Conservation (phyloP, 2,888 invertebrate species). For the Eilema griseolum region DNA sequence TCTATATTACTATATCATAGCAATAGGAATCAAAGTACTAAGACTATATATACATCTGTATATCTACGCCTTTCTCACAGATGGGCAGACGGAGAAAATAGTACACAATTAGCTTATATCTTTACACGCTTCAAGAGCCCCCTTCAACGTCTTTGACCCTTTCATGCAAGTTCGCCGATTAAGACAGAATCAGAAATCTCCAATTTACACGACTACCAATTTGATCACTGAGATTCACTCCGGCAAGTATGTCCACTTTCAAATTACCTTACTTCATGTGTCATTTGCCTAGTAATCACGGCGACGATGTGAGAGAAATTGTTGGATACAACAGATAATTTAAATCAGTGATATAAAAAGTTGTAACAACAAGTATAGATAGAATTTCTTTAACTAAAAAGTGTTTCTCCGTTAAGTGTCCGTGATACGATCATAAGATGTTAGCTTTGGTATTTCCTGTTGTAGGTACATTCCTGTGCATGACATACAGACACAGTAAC, state of each 20-base stretch:
- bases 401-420: neutral
- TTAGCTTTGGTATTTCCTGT: conserved; percentile 27
- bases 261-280: neutral
- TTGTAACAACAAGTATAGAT: neutral
- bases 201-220: neutral
- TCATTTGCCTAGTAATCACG: neutral
- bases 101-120: neutral
- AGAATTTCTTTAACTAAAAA: neutral
- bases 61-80: neutral
- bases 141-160: neutral
- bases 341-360: neutral
- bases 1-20: neutral
- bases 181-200: too few species aligned
- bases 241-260: neutral
- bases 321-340: neutral
- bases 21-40: neutral
- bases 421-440: conserved; percentile 11
- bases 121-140: neutral
- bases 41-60: neutral
- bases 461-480: conserved; percentile 20
- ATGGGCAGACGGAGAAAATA: neutral
- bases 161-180: too few species aligned
- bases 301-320: neutral
- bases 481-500: conserved; percentile 19
- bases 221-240: neutral